Evolutionary conservation across 2,888 invertebrate genomes (phyloP).

Genomic region (Periphyllus acericola): DNA sequence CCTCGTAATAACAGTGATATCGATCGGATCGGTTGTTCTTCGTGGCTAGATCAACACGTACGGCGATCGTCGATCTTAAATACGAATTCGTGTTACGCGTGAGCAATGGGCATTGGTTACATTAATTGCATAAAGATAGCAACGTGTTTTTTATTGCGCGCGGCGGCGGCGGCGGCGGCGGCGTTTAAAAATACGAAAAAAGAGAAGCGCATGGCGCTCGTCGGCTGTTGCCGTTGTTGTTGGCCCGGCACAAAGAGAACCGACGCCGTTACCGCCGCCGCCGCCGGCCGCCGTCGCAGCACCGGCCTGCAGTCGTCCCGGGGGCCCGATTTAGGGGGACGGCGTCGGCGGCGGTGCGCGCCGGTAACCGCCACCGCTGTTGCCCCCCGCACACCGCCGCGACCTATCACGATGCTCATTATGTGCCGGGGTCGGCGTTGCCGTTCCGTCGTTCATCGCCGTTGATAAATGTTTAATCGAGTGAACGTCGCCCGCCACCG

Average conservation of each 20-base stretch:
- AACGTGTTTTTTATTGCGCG: not conserved
- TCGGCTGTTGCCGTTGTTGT: not conserved
- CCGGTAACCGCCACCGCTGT: conserved; percentile 20
- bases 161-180: not conserved
- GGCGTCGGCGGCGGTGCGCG: conserved; percentile 26
- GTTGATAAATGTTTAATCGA: conserved; percentile 51
- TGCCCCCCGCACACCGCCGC: not conserved
- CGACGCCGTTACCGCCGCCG: conserved; percentile 20
- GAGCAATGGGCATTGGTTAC: not conserved
- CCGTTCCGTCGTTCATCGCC: conserved; percentile 34
- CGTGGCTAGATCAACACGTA: too few relatives aligned
- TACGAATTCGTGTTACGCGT: not conserved
- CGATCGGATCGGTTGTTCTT: not conserved
- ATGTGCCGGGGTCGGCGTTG: conserved; percentile 42
- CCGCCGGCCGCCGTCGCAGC: conserved; percentile 18
- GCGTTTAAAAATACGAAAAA: conserved; percentile 41
- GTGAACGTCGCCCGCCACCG: not conserved
- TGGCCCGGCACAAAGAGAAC: conserved; percentile 40
- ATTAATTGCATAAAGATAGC: not conserved
- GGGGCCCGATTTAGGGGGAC: conserved; percentile 60
- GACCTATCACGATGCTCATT: conserved; percentile 2
- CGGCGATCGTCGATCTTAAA: too few relatives aligned
- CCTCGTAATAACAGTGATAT: not conserved
- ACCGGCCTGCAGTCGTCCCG: conserved; percentile 33
- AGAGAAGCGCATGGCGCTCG: conserved; percentile 34